Evolutionary conservation across 2,113 vertebrate species (phyloP).

Genomic region (Rhagologus leucostigma): DNA sequence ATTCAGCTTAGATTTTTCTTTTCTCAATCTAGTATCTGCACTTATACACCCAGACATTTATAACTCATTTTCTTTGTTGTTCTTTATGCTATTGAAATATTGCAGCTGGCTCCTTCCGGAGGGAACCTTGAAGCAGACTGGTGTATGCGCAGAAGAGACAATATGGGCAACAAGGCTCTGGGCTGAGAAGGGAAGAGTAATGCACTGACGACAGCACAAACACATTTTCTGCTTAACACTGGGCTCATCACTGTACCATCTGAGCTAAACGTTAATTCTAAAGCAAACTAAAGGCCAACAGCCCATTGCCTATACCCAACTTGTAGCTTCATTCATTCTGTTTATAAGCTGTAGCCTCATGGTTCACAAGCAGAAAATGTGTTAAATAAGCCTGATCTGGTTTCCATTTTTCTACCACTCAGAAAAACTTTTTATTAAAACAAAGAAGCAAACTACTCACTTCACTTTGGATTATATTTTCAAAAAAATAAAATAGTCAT

Average conservation of each 20-base stretch:
- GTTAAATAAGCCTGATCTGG: background rate
- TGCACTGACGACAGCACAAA: background rate
- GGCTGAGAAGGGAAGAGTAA: background rate
- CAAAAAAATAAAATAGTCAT: background rate
- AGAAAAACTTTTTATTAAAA: background rate
- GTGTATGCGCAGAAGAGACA: background rate
- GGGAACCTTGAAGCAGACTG: background rate
- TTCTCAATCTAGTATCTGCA: background rate
- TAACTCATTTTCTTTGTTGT: background rate
- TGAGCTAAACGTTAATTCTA: background rate
- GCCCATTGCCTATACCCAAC: background rate
- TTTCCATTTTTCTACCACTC: background rate
- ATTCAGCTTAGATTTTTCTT: background rate
- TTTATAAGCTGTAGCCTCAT: background rate
- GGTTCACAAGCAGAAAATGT: background rate
- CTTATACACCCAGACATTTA: background rate
- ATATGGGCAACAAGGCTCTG: background rate
- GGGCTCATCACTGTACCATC: background rate
- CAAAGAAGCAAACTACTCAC: background rate
- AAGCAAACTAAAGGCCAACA: background rate
- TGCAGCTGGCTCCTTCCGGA: background rate
- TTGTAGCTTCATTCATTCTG: background rate
- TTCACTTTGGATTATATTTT: background rate
- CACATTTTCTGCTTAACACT: background rate
- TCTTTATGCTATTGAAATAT: background rate